Percentiles rank a stretch among this genome's conserved stretches.
phyloP scores from a whole-genome alignment of 1,140 invertebrate genomes.

The Yoshiicerus persimilis region DNA sequence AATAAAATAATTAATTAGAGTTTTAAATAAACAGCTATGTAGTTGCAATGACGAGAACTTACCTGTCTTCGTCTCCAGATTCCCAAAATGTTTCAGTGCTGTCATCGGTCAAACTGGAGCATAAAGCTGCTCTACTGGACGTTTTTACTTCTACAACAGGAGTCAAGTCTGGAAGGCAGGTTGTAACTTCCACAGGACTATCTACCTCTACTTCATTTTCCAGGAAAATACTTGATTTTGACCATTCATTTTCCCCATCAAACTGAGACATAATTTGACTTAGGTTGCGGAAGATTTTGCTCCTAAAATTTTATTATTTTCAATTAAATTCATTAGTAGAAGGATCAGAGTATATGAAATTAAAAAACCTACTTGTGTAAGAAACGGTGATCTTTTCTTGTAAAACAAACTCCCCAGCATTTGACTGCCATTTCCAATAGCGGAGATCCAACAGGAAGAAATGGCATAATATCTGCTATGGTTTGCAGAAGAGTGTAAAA shows the following conservation, averaged over 20 bases:
- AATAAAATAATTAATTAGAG: not conserved
- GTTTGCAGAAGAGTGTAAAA: constrained; percentile 89
- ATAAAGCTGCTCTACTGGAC: constrained; percentile 90
- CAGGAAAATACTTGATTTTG: constrained; percentile 31
- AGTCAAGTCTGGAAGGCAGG: constrained; percentile 71
- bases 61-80: constrained; percentile 89
- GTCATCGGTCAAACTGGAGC: constrained; percentile 85
- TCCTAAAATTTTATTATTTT: constrained; percentile 55
- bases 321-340: too few relatives aligned
- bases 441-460: constrained; percentile 80
- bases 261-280: constrained; percentile 92
- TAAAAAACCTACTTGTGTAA: constrained; percentile 69
- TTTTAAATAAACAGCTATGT: not conserved
- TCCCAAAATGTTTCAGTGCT: constrained; percentile 99
- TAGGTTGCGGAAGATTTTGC: constrained; percentile 93
- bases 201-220: constrained; percentile 50
- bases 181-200: constrained; percentile 50
- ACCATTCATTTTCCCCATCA: constrained; percentile 67
- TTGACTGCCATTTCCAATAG: constrained; percentile 88
- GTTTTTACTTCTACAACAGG: constrained; percentile 76
- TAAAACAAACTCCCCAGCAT: constrained; percentile 89
- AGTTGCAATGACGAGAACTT: too few relatives aligned
- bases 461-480: constrained; percentile 88
- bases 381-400: constrained; percentile 85
- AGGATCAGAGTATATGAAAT: not conserved